Conservation (phyloP, 1,140 invertebrate genomes). For the Drosophila sturtevanti region DNA sequence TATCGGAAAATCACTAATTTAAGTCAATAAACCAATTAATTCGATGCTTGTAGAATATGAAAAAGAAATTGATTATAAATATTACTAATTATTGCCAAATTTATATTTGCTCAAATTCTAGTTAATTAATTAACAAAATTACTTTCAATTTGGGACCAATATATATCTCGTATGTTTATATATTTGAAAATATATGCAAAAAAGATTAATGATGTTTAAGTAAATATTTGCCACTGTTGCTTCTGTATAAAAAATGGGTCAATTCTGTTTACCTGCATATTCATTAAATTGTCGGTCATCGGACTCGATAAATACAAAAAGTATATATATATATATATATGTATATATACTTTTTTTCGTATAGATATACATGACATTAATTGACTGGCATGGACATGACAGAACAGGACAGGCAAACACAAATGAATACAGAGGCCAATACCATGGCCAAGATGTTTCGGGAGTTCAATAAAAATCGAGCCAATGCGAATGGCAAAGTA, state of each 20-base stretch:
- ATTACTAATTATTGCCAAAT: too few relatives aligned
- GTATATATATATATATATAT: neutral
- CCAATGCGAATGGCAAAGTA: neutral
- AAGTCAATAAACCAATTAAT: too few relatives aligned
- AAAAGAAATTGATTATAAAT: too few relatives aligned
- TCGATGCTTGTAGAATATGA: too few relatives aligned
- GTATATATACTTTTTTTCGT: neutral
- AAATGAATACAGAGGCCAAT: neutral
- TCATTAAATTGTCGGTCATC: neutral
- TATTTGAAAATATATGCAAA: neutral
- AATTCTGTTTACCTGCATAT: neutral
- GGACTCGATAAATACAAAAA: neutral
- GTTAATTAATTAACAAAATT: too few relatives aligned
- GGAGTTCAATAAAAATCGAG: neutral
- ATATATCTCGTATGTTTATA: too few relatives aligned
- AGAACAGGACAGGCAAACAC: neutral
- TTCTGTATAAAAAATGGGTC: too few relatives aligned
- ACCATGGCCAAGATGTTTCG: neutral
- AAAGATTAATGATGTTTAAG: neutral
- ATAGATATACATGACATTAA: neutral
- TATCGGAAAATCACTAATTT: too few relatives aligned
- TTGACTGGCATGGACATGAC: slow-evolving; percentile 6
- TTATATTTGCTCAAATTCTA: too few relatives aligned
- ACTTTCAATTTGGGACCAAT: too few relatives aligned
- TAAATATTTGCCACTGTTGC: slow-evolving; percentile 2